Conservation (phyloP, 2,888 invertebrate species). For the Spicauda simplicius region DNA sequence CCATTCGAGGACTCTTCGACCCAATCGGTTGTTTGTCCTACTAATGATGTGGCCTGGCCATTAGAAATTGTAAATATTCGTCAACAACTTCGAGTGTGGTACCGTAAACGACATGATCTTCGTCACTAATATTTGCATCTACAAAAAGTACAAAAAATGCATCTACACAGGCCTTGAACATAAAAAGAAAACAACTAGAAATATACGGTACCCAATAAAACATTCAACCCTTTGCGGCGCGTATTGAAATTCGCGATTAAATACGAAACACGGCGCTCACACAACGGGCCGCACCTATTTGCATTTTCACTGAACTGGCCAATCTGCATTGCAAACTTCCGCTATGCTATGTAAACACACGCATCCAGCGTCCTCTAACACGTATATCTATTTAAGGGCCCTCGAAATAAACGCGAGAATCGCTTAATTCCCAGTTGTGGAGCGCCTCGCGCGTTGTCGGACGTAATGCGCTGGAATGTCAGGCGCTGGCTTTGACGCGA, state of each 20-base stretch:
- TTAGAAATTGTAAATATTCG: too few relatives aligned
- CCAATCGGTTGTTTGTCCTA: too few relatives aligned
- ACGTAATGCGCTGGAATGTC: constrained; percentile 11
- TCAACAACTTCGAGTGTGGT: too few relatives aligned
- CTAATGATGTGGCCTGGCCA: too few relatives aligned
- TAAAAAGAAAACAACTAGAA: background rate
- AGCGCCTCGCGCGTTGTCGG: background rate
- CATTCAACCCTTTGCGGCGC: constrained; percentile 12
- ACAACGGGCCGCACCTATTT: constrained; percentile 60
- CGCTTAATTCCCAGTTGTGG: constrained; percentile 16
- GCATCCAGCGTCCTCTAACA: constrained; percentile 14
- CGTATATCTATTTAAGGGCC: constrained; percentile 24
- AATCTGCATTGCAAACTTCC: constrained; percentile 77
- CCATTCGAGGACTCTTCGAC: too few relatives aligned
- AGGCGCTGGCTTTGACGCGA: constrained; percentile 57
- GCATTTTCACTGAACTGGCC: constrained; percentile 74
- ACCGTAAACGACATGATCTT: too few relatives aligned
- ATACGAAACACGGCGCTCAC: constrained; percentile 51
- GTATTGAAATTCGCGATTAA: constrained; percentile 46
- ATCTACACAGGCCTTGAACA: background rate
- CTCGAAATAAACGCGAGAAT: constrained; percentile 32
- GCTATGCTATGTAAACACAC: constrained; percentile 28
- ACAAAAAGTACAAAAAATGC: too few relatives aligned
- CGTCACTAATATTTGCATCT: too few relatives aligned
- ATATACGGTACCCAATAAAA: constrained; percentile 8